phyloP scores from a whole-genome alignment of 2,888 invertebrate species.

The Drosophila paranaensis region DNA sequence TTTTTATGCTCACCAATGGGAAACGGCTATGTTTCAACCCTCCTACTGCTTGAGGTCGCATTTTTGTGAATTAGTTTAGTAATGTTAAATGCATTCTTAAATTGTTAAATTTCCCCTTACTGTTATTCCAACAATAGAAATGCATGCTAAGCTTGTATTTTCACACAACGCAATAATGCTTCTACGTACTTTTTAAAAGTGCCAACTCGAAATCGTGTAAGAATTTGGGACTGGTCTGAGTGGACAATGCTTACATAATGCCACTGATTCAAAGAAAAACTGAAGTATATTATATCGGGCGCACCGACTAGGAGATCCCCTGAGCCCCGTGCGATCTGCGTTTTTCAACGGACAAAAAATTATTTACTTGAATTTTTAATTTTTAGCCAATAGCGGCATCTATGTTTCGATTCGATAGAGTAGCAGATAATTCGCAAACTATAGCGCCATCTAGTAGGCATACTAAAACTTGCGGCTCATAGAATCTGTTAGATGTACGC shows the following conservation, averaged over 20 bases:
- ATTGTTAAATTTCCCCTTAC: slow-evolving; percentile 69
- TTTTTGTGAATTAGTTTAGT: slow-evolving; percentile 57
- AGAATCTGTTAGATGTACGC: too few species aligned
- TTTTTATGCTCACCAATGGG: slow-evolving; percentile 50
- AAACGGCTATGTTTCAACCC: slow-evolving; percentile 49
- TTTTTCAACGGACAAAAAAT: too few species aligned
- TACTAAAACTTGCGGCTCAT: too few species aligned
- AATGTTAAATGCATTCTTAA: slow-evolving; percentile 60
- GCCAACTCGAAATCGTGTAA: slow-evolving; percentile 55
- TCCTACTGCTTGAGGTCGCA: slow-evolving; percentile 40
- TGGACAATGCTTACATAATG: slow-evolving; percentile 37
- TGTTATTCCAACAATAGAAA: slow-evolving; percentile 63
- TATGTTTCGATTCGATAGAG: too few species aligned
- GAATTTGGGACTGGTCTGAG: slow-evolving; percentile 40
- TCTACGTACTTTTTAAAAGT: slow-evolving; percentile 50
- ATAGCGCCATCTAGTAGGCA: too few species aligned
- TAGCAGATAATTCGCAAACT: too few species aligned
- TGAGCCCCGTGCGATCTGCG: too few species aligned
- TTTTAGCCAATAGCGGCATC: too few species aligned
- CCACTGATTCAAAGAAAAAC: slow-evolving; percentile 22
- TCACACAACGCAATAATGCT: slow-evolving; percentile 73
- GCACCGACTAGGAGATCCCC: too few species aligned
- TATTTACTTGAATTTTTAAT: too few species aligned
- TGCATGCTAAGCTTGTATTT: slow-evolving; percentile 74
- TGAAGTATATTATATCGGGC: too few species aligned